Base-by-base conservation (phyloP, 2,113 vertebrate genomes). In the Arothron firmamentum region DNA sequence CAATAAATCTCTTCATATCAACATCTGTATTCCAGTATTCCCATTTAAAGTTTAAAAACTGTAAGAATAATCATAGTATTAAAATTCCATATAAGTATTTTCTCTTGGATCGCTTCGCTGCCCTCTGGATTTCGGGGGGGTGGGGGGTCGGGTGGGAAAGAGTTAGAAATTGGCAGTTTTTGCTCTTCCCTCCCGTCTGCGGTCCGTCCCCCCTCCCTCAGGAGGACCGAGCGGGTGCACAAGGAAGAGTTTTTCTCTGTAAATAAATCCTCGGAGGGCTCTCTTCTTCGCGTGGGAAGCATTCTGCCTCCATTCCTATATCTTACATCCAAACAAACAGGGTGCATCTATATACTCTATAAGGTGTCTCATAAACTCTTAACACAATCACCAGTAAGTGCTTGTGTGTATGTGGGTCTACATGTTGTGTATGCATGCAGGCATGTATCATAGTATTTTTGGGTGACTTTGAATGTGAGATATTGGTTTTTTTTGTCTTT, bases 61-160 rank as follows among this genome's bases (percentile, higher is more conserved):
- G 85, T 89, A 90, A 87, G 86, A 90, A 90, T 83, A 87, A 87
- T 90, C 71, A 52, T 79, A 74, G 84, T 92, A 91, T 90, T 90
- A 91, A 91, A 92, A 92, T 83, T 80, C 13, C 70, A 81, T 88
- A 67, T 68, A 81, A 88, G 85, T 62, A 31, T 72, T 81, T 52
- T 82, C 81, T 83, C 81, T 76, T 66, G 77, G 72, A 58, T 80
- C 20, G 12, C 20, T 80, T 67, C 10, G 15, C 45, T 47, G 45
- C 15, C 45, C 9, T n/a, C 45, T 47, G 45, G 45, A 23, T 66
- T 53, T 10, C 68, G 80, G 67, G 77, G 71, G 67, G 80, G 67
- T 75, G 71, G 67, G 70, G 74, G 70, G 70, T 31, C 71, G 78
- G 81, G 60, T 64, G 74, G 77, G 82, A 81, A 88, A 87, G 82